These are phyloP conservation scores for Apomyelois bistriatella DNA, from an alignment of 2,888 invertebrate species.

Conservation along the genomic window DNA sequence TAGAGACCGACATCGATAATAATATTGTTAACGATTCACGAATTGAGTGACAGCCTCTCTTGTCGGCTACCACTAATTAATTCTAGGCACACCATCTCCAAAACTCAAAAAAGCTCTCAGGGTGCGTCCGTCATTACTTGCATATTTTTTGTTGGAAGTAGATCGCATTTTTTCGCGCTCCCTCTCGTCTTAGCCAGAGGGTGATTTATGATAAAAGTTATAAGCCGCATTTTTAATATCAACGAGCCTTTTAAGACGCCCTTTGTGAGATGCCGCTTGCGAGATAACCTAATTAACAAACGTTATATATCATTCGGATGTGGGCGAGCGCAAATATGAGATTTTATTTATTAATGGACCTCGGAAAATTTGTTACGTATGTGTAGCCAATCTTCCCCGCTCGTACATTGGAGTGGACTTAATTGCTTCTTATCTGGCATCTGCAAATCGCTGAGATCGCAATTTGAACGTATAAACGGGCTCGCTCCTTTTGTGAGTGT, in stretches of 20 bases:
- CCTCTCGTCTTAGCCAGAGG: constrained; percentile 62
- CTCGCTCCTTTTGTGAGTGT: neutral
- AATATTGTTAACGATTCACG: neutral
- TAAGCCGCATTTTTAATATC: constrained; percentile 75
- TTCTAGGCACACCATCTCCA: constrained; percentile 60
- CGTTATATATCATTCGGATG: constrained; percentile 66
- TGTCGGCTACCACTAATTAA: constrained; percentile 47
- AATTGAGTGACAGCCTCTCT: neutral
- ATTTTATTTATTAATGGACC: constrained; percentile 57
- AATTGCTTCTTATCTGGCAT: constrained; percentile 56
- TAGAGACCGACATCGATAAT: neutral
- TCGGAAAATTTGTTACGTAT: constrained; percentile 41
- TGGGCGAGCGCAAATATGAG: constrained; percentile 62
- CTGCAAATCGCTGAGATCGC: constrained; percentile 49
- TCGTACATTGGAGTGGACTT: constrained; percentile 37
- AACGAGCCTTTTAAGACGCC: constrained; percentile 68
- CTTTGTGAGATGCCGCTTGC: constrained; percentile 71
- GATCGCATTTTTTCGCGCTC: constrained; percentile 71
- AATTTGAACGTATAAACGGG: constrained; percentile 41
- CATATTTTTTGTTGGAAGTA: constrained; percentile 72
- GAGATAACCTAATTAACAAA: constrained; percentile 79
- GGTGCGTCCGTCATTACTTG: constrained; percentile 73
- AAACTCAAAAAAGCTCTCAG: constrained; percentile 74
- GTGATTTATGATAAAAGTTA: constrained; percentile 77
- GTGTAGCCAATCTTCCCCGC: constrained; percentile 33